Evolutionary conservation across 2,888 invertebrate genomes (phyloP), one percentile per base, ranked within the genome.

Genomic region (Drosophila melanocephala): DNA sequence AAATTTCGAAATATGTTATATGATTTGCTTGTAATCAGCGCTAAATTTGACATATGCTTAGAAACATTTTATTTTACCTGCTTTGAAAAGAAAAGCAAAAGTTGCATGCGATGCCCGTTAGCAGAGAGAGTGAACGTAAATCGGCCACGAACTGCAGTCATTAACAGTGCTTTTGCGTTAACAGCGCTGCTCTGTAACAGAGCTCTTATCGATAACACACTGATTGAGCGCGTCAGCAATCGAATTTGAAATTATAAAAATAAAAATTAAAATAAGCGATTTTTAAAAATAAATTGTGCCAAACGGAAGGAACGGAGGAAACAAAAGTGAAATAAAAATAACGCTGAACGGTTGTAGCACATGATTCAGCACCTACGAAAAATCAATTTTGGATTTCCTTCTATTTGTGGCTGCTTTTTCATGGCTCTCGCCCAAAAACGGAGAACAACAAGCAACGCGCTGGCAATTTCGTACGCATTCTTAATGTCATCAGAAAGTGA

Each of bases 401-500:
- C 30, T 22, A 52, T 57, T 56, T 37, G 32, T n/a, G 14, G 26
- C 26, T 6, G 12, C n/a, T 35, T 42, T 57, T 50, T 66, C 47
- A 47, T 16, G 47, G 26, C 2, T 55, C 28, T 26, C 5, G 16
- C 37, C 28, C 28, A n/a, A 39, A 19, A 47, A 3, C 22, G 30
- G 14, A 47, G 26, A 32, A 37, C 12, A 58, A 16, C n/a, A 32
- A n/a, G 28, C 22, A 33, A 28, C 16, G 9, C 51, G n/a, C 30
- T 33, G 42, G n/a, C 61, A 75, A 62, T 80, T 56, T 62, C 55
- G 57, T 55, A 70, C 65, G 69, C 72, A 64, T 51, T 70, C 64
- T 62, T 77, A 70, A 81, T 67, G 67, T 16, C 64, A 72, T 66
- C 61, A 66, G 70, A 59, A 69, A 51, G 47, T 53, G 60, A 65